Percentiles rank a stretch among this genome's conserved stretches.
phyloP scores from a whole-genome alignment of 2,113 vertebrate genomes.

The Esox niger region DNA sequence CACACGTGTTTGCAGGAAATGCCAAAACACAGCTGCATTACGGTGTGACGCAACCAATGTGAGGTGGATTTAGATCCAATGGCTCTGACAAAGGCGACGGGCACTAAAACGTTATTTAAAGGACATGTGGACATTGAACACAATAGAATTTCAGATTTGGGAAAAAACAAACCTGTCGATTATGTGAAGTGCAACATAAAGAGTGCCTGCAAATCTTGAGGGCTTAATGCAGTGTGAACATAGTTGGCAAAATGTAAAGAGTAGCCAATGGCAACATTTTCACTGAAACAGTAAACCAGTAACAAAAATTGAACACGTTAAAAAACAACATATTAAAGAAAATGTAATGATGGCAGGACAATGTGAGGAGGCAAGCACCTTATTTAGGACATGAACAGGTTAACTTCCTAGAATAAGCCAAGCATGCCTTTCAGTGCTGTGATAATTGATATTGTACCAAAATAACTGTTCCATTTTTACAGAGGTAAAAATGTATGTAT shows the following conservation, averaged over 20 bases:
- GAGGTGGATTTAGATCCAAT: not conserved
- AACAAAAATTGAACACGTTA: not conserved
- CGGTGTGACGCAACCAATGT: not conserved
- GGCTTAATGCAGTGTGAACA: not conserved
- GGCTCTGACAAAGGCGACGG: not conserved
- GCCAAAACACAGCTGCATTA: too few relatives aligned
- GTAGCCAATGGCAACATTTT: not conserved
- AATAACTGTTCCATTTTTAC: not conserved
- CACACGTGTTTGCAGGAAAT: too few relatives aligned
- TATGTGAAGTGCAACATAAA: too few relatives aligned
- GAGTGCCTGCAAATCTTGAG: not conserved
- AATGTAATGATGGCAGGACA: not conserved
- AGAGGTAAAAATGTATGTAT: not conserved
- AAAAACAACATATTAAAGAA: constrained; percentile 17
- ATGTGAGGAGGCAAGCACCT: not conserved
- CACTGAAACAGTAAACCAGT: not conserved
- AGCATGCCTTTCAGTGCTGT: too few relatives aligned
- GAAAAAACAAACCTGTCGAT: too few relatives aligned
- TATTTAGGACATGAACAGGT: not conserved
- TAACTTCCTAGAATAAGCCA: not conserved
- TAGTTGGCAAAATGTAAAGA: not conserved
- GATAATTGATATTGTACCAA: not conserved
- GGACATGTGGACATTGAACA: not conserved
- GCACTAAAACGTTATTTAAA: not conserved
- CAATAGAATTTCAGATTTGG: not conserved